Evolutionary conservation across 2,888 invertebrate genomes (phyloP), one percentile per base, ranked within the genome.

Genomic region (Ophioninae sp.): DNA sequence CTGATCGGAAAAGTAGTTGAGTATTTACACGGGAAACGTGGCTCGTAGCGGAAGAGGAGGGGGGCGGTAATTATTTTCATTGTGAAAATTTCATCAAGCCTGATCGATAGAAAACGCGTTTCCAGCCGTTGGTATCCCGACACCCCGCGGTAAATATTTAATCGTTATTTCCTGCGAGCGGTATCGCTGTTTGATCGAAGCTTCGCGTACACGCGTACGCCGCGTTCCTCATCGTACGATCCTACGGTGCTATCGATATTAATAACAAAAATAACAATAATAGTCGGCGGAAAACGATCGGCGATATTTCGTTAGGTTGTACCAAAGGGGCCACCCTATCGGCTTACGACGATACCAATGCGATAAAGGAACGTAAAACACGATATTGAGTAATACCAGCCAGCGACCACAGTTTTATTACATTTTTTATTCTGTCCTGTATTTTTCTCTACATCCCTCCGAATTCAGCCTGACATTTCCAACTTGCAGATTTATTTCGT

Each of bases 401-500:
- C 7, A 41, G 41, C 41, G 41, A 41, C 3, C 8, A 6, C 3
- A 41, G 41, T 41, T 41, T 8, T 8, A 8, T 41, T 41, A 8
- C 3, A 7, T 50, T 0, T 50, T 50, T 50, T 17, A 13, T 50
- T 50, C 17, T n/a, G n/a, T n/a, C n/a, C n/a, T n/a, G n/a, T n/a
- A n/a, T n/a, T 13, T 17, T 6, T 50, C 50, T 50, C 50, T 50
- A 17, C 13, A 50, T 50, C 17, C 50, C 13, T 21, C 50, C 21
- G 21, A 50, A 8, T 23, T 0, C 13, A 20, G 7, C 7, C 0
- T 59, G 17, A 21, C 21, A 74, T 44, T 75, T 56, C 37, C 72
- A 65, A 44, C 23, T 94, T 93, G n/a, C 94, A 96, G 96, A 92
- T 95, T 62, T 96, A 96, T 91, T 96, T 96, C 92, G 93, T 94